These are phyloP conservation scores for Dendrocopos noguchii DNA, from an alignment of 2,113 vertebrate species.

Conservation along the genomic window DNA sequence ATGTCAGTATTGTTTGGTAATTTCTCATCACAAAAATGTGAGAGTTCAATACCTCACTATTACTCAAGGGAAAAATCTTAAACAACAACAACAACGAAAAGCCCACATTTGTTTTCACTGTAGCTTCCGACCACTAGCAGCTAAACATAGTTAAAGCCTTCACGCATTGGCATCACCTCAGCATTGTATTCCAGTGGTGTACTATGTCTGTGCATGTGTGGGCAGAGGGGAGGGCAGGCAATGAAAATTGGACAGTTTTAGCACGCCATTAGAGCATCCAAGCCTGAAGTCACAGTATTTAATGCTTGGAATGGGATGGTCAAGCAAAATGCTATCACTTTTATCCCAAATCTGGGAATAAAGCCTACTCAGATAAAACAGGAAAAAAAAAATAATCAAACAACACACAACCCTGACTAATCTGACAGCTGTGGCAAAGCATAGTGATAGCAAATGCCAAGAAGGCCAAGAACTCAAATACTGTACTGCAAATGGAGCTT, in stretches of 20 bases:
- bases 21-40: neutral
- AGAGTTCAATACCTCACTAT: neutral
- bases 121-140: neutral
- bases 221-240: constrained; percentile 39
- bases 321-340: constrained; percentile 76
- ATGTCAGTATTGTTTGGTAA: neutral
- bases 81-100: neutral
- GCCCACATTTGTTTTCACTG: neutral
- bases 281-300: constrained; percentile 78
- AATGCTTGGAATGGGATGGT: constrained; percentile 75
- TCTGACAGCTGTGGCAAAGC: constrained; percentile 72
- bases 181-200: constrained; percentile 25
- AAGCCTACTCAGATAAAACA: constrained; percentile 71
- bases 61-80: neutral
- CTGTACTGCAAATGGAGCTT: neutral
- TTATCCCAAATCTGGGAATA: constrained; percentile 77
- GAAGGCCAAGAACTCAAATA: constrained; percentile 52
- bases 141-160: constrained; percentile 18
- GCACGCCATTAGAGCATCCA: constrained; percentile 69
- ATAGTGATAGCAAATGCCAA: constrained; percentile 40
- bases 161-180: constrained; percentile 31
- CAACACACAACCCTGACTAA: neutral
- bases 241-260: constrained; percentile 71
- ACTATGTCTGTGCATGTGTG: neutral
- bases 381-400: neutral